Conservation (phyloP, 2,888 invertebrate genomes). For the Steinernema hermaphroditum region DNA sequence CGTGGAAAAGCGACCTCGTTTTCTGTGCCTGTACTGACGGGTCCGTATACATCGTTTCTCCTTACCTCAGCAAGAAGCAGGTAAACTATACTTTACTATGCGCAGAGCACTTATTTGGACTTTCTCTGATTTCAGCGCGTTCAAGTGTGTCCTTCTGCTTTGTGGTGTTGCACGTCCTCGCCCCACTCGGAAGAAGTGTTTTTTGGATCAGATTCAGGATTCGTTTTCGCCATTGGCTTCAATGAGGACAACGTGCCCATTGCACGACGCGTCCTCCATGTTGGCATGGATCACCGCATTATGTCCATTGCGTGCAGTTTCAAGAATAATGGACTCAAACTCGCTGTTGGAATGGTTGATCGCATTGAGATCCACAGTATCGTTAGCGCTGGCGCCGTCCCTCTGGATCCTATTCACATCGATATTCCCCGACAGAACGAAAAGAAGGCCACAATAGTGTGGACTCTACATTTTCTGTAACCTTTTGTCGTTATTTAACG, state of each 20-base stretch:
- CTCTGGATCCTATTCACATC: neutral
- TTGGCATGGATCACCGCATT: neutral
- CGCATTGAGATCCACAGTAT: constrained; percentile 21
- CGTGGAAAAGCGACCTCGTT: constrained; percentile 29
- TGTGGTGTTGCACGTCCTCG: constrained; percentile 45
- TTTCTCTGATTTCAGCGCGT: constrained; percentile 39
- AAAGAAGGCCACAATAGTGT: constrained; percentile 53
- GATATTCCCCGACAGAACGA: constrained; percentile 29
- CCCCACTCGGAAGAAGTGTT: constrained; percentile 25
- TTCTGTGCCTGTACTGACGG: constrained; percentile 41
- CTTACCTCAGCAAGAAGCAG: constrained; percentile 38
- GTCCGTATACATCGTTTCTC: constrained; percentile 41
- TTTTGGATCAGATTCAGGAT: constrained; percentile 10
- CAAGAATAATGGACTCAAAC: constrained; percentile 9
- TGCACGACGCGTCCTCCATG: neutral
- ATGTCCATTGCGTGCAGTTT: constrained; percentile 5
- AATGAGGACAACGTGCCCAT: neutral
- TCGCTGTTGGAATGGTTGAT: constrained; percentile 19
- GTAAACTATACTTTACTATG: constrained; percentile 34
- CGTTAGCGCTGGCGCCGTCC: neutral
- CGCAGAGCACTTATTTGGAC: neutral
- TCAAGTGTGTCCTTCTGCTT: constrained; percentile 54
- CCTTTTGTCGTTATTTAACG: constrained; percentile 3
- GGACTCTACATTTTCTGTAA: constrained; percentile 53
- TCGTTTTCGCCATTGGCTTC: neutral